Percentiles rank a stretch among this genome's conserved stretches.
phyloP scores from a whole-genome alignment of 64 coral and sea anemone genomes.

The Stichodactyla helianthus region DNA sequence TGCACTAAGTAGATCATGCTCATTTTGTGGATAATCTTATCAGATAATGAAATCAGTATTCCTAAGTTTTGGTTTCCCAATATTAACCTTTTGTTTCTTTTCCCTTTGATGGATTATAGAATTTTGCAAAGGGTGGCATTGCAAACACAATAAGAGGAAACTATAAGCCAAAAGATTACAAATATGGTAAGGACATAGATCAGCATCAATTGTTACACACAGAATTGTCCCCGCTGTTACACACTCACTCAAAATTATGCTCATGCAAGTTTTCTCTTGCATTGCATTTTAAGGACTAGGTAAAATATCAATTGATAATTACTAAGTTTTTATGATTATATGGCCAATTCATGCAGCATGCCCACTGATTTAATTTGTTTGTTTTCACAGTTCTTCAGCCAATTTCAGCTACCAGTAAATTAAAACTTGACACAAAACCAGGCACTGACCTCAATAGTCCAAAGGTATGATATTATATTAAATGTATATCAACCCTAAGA shows the following conservation, averaged over 20 bases:
- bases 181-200: slow-evolving; percentile 59
- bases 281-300: background rate
- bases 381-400: slow-evolving; percentile 65
- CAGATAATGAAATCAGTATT: no score
- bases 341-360: background rate
- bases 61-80: no score
- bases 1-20: no score
- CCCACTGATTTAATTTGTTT: background rate
- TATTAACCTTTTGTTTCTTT: background rate
- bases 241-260: background rate
- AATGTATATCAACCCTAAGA: background rate
- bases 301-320: background rate
- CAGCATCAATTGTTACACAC: background rate
- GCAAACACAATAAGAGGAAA: slow-evolving; percentile 42
- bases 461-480: slow-evolving; percentile 55
- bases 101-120: slow-evolving; percentile 20
- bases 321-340: no score
- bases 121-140: slow-evolving; percentile 85
- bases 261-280: background rate
- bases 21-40: no score
- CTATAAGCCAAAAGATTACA: slow-evolving; percentile 55
- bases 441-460: slow-evolving; percentile 90
- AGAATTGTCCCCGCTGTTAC: background rate
- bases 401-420: slow-evolving; percentile 71
- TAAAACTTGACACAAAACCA: slow-evolving; percentile 76